Base-by-base conservation (phyloP, 1,140 invertebrate genomes). In the Nautilus pompilius region DNA sequence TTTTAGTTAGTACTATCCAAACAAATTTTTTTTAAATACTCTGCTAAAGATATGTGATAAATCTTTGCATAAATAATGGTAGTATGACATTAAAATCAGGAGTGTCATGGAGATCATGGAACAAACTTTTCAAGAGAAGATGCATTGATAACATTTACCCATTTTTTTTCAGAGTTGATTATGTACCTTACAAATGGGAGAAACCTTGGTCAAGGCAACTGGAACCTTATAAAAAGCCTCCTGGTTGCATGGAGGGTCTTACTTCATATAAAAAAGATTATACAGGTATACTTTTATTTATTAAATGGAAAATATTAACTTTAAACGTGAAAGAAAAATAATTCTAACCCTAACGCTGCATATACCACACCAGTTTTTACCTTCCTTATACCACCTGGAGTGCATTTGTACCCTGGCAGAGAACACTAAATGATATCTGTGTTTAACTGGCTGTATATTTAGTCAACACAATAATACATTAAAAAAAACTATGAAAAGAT, bases 201-300 rank as follows among this genome's bases (percentile, higher is more conserved):
- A 69, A 68, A 32, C 75, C 74, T n/a, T 73, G 60, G 32, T 48
- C 73, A 6, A 69, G 75, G 29, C 65, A 70, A 22, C 72, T 62
- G 41, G 80, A 82, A 22, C 54, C 63, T 20, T 82, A 82, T 59
- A 64, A 64, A 22, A 71, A 58, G 66, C 81, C 81, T 17, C 60
- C 71, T 24, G 82, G 82, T 0, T 72, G 77, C 5, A 75, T 82
- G 60, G 82, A 82, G 32, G 65, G 58, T 13, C 56, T 75, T 54
- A 83, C 82, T 22, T 82, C 79, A 22, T 83, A 84, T 65, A 79
- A 76, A 26, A 78, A 77, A 59, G 81, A 82, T 58, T 84, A 78
- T 58, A 76, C 75, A 62, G 71, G 82, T 83, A 75, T 64, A 64
- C 67, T 6, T 46, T 46, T 48, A 34, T 49, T 49, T 15, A n/a